Evolutionary conservation across 2,113 vertebrate species (phyloP).

Genomic region (Reinhardtius hippoglossoides): DNA sequence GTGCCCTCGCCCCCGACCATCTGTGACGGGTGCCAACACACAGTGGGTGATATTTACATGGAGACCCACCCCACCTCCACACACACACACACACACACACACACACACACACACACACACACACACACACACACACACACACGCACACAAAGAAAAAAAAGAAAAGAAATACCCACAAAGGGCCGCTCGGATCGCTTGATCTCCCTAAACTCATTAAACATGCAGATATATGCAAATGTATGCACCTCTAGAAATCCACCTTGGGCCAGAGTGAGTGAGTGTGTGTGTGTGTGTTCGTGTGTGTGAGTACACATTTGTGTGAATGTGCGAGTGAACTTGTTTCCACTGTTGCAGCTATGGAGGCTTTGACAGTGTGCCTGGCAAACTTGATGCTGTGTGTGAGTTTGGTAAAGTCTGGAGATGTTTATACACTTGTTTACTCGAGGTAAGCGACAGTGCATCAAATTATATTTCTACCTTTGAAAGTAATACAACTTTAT

Average conservation of each 20-base stretch:
- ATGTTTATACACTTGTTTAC: conserved; percentile 34
- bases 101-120: conserved; percentile 18
- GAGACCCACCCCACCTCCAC: conserved; percentile 38
- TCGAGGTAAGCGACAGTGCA: neutral
- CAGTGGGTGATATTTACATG: conserved; percentile 80
- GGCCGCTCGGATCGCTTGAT: conserved; percentile 78
- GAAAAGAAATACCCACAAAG: conserved; percentile 80
- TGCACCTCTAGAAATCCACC: conserved; percentile 85
- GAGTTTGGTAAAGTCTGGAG: conserved; percentile 20
- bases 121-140: conserved; percentile 6
- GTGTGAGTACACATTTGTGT: conserved; percentile 50
- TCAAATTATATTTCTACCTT: neutral
- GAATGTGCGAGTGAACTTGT: conserved; percentile 46
- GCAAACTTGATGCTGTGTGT: conserved; percentile 45
- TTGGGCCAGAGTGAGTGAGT: conserved; percentile 78
- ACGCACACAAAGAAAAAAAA: conserved; percentile 28
- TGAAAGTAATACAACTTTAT: conserved; percentile 6
- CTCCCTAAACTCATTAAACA: conserved; percentile 82
- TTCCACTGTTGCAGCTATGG: conserved; percentile 26
- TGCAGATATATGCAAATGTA: conserved; percentile 84
- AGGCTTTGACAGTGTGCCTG: conserved; percentile 48
- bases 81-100: no score
- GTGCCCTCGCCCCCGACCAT: conserved; percentile 80
- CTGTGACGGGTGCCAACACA: conserved; percentile 80
- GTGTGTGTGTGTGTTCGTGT: no score